Evolutionary conservation across 2,797 vertebrate genomes (phyloP).

Genomic region (Acipenser oxyrinchus): DNA sequence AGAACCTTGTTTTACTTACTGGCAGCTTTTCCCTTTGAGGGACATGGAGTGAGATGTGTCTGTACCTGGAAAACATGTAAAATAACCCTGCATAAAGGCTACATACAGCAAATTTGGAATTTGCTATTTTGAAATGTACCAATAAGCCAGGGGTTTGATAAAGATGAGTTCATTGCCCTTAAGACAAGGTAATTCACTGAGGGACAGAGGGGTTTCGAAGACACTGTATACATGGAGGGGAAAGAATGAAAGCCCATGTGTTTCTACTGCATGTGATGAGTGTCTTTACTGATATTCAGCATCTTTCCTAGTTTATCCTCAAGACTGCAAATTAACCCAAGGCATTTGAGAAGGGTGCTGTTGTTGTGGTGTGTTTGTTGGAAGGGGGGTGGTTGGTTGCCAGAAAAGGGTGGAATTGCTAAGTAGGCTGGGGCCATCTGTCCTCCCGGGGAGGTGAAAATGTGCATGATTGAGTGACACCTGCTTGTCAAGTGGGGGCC

Average conservation of each 20-base stretch:
- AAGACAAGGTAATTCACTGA: slow-evolving; percentile 31
- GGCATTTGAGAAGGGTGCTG: slow-evolving; percentile 28
- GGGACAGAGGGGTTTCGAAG: background rate
- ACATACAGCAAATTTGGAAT: background rate
- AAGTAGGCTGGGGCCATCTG: slow-evolving; percentile 66
- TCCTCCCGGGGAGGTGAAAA: slow-evolving; percentile 52
- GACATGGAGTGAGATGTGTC: background rate
- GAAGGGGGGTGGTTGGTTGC: slow-evolving; percentile 23
- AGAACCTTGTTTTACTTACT: too few species aligned
- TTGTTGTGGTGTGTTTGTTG: background rate
- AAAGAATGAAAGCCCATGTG: too few species aligned
- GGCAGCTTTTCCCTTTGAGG: too few species aligned
- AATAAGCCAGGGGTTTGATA: slow-evolving; percentile 33
- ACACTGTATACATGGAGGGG: too few species aligned
- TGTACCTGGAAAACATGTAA: background rate
- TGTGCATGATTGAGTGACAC: slow-evolving; percentile 70
- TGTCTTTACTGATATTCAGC: too few species aligned
- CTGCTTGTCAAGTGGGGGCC: slow-evolving; percentile 67
- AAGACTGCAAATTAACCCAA: slow-evolving; percentile 55
- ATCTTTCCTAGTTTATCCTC: slow-evolving; percentile 24
- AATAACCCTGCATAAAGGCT: background rate
- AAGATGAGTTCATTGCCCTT: slow-evolving; percentile 48
- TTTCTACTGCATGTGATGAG: too few species aligned
- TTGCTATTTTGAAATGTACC: background rate
- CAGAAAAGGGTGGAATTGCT: slow-evolving; percentile 52